These are phyloP conservation scores for Bombus consobrinus DNA, from an alignment of 1,140 invertebrate genomes.

Conservation along the genomic window DNA sequence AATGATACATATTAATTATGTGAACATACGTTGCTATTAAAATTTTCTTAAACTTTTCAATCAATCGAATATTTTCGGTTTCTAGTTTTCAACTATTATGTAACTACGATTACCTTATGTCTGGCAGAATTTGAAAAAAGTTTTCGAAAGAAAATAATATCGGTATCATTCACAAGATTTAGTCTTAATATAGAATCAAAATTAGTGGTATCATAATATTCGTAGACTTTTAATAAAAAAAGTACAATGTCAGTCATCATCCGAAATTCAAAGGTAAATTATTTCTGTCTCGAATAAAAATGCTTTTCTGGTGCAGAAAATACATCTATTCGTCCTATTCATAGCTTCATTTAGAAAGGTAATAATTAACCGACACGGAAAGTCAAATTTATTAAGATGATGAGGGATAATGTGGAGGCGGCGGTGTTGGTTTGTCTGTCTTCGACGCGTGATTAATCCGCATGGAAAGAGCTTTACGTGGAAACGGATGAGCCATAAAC, in stretches of 20 bases:
- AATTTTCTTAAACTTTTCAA: too few relatives aligned
- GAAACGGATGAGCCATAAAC: conserved; percentile 23
- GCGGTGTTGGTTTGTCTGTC: neutral
- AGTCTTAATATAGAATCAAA: too few relatives aligned
- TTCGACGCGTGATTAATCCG: conserved; percentile 21
- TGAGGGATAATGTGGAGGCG: conserved; percentile 15
- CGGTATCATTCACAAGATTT: too few relatives aligned
- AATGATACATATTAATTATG: too few relatives aligned
- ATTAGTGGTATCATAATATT: too few relatives aligned
- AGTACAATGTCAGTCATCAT: neutral
- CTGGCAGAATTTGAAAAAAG: too few relatives aligned
- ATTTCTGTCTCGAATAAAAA: neutral
- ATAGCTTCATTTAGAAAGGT: neutral
- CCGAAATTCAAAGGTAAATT: neutral
- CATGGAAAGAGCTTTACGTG: conserved; percentile 12
- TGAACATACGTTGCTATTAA: too few relatives aligned
- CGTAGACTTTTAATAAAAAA: too few relatives aligned
- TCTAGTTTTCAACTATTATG: too few relatives aligned
- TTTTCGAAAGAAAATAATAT: too few relatives aligned
- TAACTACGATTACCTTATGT: too few relatives aligned
- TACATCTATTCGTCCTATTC: neutral
- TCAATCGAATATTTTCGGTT: too few relatives aligned
- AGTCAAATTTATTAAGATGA: conserved; percentile 22
- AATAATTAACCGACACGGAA: conserved; percentile 6
- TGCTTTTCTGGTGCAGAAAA: neutral